phyloP scores from a whole-genome alignment of 2,888 invertebrate species.

The Sialis lutaria region DNA sequence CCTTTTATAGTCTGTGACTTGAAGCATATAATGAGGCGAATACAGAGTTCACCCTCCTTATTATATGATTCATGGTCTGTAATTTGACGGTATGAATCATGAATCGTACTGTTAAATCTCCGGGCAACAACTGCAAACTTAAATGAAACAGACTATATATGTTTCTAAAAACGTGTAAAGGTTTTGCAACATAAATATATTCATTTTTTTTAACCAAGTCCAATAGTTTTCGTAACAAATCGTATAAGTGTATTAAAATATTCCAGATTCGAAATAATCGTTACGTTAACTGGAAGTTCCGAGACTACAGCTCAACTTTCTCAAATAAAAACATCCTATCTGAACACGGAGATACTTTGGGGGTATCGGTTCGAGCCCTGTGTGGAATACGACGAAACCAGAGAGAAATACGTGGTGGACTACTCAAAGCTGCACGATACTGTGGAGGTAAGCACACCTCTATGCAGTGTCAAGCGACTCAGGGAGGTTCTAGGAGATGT shows the following conservation, averaged over 20 bases:
- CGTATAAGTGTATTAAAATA: constrained; percentile 3
- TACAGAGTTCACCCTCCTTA: too few relatives aligned
- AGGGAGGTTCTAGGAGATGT: constrained; percentile 34
- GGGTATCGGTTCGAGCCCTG: constrained; percentile 52
- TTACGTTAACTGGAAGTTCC: constrained; percentile 65
- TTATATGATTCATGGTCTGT: too few relatives aligned
- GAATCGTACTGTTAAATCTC: too few relatives aligned
- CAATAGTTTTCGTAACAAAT: too few relatives aligned
- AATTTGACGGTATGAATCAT: too few relatives aligned
- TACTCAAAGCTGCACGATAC: constrained; percentile 44
- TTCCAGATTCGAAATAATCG: constrained; percentile 61
- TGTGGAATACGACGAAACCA: constrained; percentile 33
- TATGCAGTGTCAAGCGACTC: constrained; percentile 74
- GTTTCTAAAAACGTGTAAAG: too few relatives aligned
- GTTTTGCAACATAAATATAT: too few relatives aligned
- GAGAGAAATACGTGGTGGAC: constrained; percentile 40
- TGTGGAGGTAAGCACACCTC: constrained; percentile 52
- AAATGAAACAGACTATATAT: too few relatives aligned
- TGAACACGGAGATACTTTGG: constrained; percentile 70
- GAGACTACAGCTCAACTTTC: constrained; percentile 58
- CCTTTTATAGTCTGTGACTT: too few relatives aligned
- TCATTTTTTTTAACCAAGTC: too few relatives aligned
- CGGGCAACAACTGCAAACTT: too few relatives aligned
- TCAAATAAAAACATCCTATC: constrained; percentile 58
- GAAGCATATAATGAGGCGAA: too few relatives aligned